Evolutionary conservation across 2,113 vertebrate genomes (phyloP), one percentile per base, ranked within the genome.

Genomic region (Phoenicopterus ruber): DNA sequence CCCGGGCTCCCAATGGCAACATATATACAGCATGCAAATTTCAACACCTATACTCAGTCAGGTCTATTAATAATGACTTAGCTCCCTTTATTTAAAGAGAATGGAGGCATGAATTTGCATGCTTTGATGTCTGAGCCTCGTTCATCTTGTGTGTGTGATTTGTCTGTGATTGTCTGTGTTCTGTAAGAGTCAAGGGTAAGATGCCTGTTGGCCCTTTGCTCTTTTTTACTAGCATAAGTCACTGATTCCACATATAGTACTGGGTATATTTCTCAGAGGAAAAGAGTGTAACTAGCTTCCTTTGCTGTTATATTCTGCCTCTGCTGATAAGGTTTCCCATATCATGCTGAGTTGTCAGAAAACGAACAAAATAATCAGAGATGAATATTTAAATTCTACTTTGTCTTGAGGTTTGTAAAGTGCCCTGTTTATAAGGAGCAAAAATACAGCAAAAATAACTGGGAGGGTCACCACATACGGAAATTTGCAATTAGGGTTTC

Each of bases 111-210:
- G 16, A 62, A 83, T 95, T 71, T 83, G 8, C 14, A 47, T 49
- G 12, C 55, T 92, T 88, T 92, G 46, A 42, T 58, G 42, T 66
- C 46, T 86, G 42, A 94, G 16, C 10, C 29, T 66, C 3, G 0
- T 62, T 93, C 8, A 7, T 79, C 59, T 85, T 77, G 3, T 46
- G 21, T 58, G 10, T 47, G 21, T 10, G 28, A 40, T 61, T 81
- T 78, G 25, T 63, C 32, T 82, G 28, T 61, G 36, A 72, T 86
- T 94, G n/a, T 72, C 24, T 58, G 16, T 67, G 26, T 55, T 74
- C 55, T 88, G 13, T 34, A 65, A 74, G n/a, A 95, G 28, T 62
- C 47, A 90, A 70, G 26, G 47, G 69, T 46, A 66, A 93, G 88
- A 82, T 26, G 46, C 10, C 47, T 55, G 11, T 73, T 80, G 13